Conservation (phyloP, 2,113 vertebrate species). For the Peromyscus maniculatus region DNA sequence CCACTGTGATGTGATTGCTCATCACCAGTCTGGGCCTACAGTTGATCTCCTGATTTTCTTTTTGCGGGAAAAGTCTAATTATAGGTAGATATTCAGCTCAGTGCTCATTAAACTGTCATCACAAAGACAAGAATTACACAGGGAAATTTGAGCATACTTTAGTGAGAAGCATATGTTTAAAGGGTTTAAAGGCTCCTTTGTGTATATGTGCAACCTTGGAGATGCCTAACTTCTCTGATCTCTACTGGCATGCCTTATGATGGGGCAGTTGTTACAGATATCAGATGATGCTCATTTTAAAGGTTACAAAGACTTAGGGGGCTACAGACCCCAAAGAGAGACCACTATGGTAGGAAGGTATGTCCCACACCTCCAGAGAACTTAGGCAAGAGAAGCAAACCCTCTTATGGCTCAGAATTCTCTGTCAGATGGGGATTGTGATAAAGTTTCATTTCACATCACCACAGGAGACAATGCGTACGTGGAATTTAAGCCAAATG, state of each 20-base stretch:
- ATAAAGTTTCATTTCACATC: background rate
- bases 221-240: background rate
- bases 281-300: background rate
- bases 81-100: conserved; percentile 57
- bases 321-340: background rate
- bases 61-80: conserved; percentile 56
- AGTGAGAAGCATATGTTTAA: conserved; percentile 34
- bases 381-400: background rate
- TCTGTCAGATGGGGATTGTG: background rate
- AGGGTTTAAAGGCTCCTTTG: background rate
- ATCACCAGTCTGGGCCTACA: background rate
- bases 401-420: background rate
- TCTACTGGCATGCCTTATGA: background rate
- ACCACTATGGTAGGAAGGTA: background rate
- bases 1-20: background rate
- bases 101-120: conserved; percentile 56
- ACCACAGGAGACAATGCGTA: background rate
- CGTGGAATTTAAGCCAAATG: background rate
- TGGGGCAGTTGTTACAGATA: background rate
- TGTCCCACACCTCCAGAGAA: background rate
- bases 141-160: background rate
- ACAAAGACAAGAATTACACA: conserved; percentile 45
- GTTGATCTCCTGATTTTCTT: conserved; percentile 54
- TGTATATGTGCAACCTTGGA: background rate
- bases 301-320: background rate